Evolutionary conservation across 2,888 invertebrate species (phyloP).

Genomic region (Xiphydria camelus): DNA sequence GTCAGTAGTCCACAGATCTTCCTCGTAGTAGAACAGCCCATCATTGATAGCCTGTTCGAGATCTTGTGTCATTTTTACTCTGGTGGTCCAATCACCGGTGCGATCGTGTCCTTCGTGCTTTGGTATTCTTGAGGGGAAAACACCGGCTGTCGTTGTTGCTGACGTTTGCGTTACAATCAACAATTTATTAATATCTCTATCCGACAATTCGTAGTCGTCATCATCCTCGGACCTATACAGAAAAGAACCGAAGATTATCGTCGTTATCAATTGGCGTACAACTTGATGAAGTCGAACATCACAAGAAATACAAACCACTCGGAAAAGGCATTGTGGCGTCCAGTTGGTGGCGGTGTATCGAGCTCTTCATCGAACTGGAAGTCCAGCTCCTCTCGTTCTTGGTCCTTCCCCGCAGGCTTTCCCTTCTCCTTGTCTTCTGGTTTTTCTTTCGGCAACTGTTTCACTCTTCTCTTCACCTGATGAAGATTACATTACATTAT

Average conservation of each 20-base stretch:
- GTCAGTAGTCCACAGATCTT: conserved; percentile 82
- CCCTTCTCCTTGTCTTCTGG: conserved; percentile 37
- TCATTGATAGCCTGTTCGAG: conserved; percentile 94
- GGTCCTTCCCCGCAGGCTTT: conserved; percentile 37
- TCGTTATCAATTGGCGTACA: not conserved
- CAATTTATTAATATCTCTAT: conserved; percentile 89
- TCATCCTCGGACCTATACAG: conserved; percentile 73
- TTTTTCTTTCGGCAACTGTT: conserved; percentile 50
- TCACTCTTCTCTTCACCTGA: conserved; percentile 59
- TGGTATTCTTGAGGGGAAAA: conserved; percentile 63
- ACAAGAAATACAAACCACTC: conserved; percentile 63
- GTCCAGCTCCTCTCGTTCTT: conserved; percentile 81
- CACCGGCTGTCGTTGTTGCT: conserved; percentile 31
- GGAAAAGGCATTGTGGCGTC: conserved; percentile 80
- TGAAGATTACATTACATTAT: no score
- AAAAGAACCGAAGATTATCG: not conserved
- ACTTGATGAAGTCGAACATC: not conserved
- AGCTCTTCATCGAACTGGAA: conserved; percentile 98
- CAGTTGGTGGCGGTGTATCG: conserved; percentile 73
- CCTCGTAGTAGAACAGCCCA: conserved; percentile 95
- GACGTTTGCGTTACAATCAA: conserved; percentile 88
- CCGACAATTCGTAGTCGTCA: conserved; percentile 86
- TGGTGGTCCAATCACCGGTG: conserved; percentile 84
- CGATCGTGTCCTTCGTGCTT: conserved; percentile 91
- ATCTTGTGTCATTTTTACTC: conserved; percentile 94